These are phyloP conservation scores for Drosophila recens DNA, from an alignment of 2,888 invertebrate species.

Conservation along the genomic window DNA sequence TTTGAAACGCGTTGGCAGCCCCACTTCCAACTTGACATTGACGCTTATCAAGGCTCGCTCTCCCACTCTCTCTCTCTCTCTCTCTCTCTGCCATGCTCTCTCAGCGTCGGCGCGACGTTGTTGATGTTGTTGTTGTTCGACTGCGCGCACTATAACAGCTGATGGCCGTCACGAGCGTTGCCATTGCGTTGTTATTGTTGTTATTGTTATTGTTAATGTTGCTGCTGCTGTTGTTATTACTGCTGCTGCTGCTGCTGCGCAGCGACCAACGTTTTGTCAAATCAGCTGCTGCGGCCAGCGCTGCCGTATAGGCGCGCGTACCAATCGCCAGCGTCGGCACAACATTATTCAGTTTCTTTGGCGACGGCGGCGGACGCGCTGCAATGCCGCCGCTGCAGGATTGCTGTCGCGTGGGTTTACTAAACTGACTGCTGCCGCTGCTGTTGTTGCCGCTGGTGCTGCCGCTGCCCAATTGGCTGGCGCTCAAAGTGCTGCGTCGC, in stretches of 20 bases:
- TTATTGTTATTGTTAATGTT: constrained; percentile 14
- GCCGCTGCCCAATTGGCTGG: constrained; percentile 22
- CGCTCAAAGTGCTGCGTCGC: constrained; percentile 44
- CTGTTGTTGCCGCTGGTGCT: constrained; percentile 22
- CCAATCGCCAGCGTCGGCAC: constrained; percentile 76
- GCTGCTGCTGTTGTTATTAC: constrained; percentile 5
- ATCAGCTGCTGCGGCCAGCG: constrained; percentile 64
- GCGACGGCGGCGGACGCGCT: constrained; percentile 77
- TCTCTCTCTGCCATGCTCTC: not conserved
- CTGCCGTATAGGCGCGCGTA: constrained; percentile 68
- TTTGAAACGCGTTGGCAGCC: constrained; percentile 54
- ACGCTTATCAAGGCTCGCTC: not conserved
- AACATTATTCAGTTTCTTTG: constrained; percentile 73
- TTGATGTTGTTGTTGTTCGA: constrained; percentile 26
- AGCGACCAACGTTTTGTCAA: constrained; percentile 70
- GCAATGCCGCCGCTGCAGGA: constrained; percentile 66
- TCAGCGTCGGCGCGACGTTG: constrained; percentile 46
- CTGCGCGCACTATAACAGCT: constrained; percentile 62
- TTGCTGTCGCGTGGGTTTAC: constrained; percentile 75
- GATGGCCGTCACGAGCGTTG: constrained; percentile 57
- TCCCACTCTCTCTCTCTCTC: not conserved
- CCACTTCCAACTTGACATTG: constrained; percentile 8
- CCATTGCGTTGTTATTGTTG: constrained; percentile 38
- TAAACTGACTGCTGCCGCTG: constrained; percentile 44
- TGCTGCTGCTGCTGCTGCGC: constrained; percentile 56